Percentiles rank a stretch among this genome's conserved stretches.
Evolutionary conservation across 2,113 vertebrate genomes (phyloP).

Genomic region (Mormyrus iriodes): DNA sequence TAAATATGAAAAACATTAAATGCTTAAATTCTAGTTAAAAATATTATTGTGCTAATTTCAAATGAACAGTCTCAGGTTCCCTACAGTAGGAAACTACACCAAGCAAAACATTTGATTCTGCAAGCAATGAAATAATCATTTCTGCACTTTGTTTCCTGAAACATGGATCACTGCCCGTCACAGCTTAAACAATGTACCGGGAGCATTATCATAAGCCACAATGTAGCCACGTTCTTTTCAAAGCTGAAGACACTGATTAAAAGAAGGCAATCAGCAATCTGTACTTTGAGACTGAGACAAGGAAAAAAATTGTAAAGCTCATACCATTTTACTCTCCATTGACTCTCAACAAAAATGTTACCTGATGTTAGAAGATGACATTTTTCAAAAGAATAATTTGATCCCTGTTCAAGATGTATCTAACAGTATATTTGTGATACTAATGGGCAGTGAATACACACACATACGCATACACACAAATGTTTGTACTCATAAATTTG

Average conservation of each 20-base stretch:
- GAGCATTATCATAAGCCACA: background rate
- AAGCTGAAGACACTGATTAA: constrained; percentile 1
- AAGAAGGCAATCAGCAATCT: background rate
- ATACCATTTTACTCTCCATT: background rate
- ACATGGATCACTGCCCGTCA: background rate
- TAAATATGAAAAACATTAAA: background rate
- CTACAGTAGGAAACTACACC: background rate
- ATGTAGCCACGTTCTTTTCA: background rate
- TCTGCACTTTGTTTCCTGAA: background rate
- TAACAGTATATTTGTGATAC: background rate
- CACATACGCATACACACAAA: background rate
- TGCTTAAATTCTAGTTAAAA: background rate
- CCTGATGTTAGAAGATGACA: background rate
- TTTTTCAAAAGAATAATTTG: background rate
- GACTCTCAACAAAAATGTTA: background rate
- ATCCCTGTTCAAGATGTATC: background rate
- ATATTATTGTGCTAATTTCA: background rate
- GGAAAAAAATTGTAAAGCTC: background rate
- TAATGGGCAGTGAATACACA: background rate
- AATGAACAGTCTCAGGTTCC: background rate
- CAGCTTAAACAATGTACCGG: background rate
- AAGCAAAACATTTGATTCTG: background rate
- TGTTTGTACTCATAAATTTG: background rate
- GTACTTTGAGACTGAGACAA: background rate
- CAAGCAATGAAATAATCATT: background rate